Conservation (phyloP, 2,888 invertebrate species). For the Nomada goodeniana region DNA sequence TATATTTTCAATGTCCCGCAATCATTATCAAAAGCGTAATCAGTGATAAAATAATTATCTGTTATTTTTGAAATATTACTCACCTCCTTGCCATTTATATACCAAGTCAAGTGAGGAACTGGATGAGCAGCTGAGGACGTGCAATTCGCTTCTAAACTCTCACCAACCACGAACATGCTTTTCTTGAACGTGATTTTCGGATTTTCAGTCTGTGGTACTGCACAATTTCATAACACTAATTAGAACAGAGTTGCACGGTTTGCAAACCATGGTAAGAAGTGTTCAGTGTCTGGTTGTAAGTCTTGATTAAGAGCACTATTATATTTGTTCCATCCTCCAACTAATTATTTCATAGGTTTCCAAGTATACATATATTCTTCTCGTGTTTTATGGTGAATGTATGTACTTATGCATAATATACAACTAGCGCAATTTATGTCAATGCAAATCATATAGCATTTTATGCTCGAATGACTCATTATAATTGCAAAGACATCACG, state of each 20-base stretch:
- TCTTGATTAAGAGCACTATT: too few relatives aligned
- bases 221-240: conserved; percentile 41
- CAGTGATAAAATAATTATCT: not conserved
- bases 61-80: conserved; percentile 47
- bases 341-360: not conserved
- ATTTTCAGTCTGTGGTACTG: conserved; percentile 89
- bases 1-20: too few relatives aligned
- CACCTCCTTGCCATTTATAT: conserved; percentile 91
- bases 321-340: not conserved
- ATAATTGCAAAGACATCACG: conserved; percentile 48
- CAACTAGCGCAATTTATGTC: conserved; percentile 11
- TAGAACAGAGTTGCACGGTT: conserved; percentile 16
- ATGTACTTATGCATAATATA: not conserved
- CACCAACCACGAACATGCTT: conserved; percentile 88
- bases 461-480: conserved; percentile 22
- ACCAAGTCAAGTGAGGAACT: conserved; percentile 91
- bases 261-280: not conserved
- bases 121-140: conserved; percentile 90
- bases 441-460: conserved; percentile 15
- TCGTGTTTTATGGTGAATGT: not conserved
- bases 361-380: conserved; percentile 27
- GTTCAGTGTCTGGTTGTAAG: not conserved
- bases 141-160: conserved; percentile 90
- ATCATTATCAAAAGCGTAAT: too few relatives aligned
- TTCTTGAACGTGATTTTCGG: conserved; percentile 90